Base-by-base conservation (phyloP, 1,140 invertebrate species). In the Acromyrmex charruanus region DNA sequence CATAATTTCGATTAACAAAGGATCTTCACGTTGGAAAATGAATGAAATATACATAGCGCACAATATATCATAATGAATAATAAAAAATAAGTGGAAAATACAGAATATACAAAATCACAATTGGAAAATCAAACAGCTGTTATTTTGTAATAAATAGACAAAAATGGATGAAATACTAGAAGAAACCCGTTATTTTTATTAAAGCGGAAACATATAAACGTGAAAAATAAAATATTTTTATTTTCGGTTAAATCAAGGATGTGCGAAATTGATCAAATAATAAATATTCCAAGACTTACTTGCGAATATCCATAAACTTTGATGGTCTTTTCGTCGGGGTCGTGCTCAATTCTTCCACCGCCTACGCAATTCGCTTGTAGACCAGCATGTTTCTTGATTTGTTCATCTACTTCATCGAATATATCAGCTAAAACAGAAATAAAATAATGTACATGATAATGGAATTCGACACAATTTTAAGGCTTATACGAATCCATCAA, bases 291-390 rank as follows among this genome's bases (percentile, higher is more conserved):
- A 12, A 0, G 3, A 75, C 87, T 93, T 93, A 97, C 97, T 95
- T 98, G 97, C 25, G 98, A 99, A 94, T 98, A 98, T 74, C 98
- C 98, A 95, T 98, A 99, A 86, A 99, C 98, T 91, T 97, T 96
- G 68, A 99, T 96, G 72, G 95, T 96, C 92, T 98, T 98, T n/a
- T 96, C 95, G 3, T 95, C 95, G 1, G 97, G 93, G 59, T 98
- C 96, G 94, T 98, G 98, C 28, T 97, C 95, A 90, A 99, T 99
- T 90, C 98, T 96, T 21, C 98, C 98, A 81, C 98, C 98, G 10
- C 98, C 98, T 12, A 98, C 92, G 92, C 97, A 98, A 90, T 98
- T 97, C 89, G 96, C 96, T 77, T 97, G 96, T 77, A 98, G 89
- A 3, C 85, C 85, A 9, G 80, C 82, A 12, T 95, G 90, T 35